Evolutionary conservation across 53 echinoderm and acorn worm genomes (phyloP), one percentile per base, ranked within the genome.

Genomic region (Zoroaster sp.): DNA sequence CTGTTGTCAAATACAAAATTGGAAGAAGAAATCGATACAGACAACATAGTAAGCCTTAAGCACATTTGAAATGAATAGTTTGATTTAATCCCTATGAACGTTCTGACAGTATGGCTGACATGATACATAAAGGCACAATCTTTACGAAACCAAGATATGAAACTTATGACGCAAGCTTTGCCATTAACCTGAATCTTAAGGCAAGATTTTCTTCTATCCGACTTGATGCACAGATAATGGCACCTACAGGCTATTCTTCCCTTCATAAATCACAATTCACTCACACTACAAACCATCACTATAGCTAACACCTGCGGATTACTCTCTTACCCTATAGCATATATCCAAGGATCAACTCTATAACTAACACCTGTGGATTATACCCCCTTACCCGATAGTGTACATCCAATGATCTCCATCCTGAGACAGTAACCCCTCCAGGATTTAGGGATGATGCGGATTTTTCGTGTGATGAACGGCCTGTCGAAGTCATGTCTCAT

Each of bases 391-490:
- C 96, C 96, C 12, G 55, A 81, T 0, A 94, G 90, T 18, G 45
- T 69, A 54, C 96, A 96, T 44, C 96, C 96, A 8, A 96, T 40
- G 15, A 96, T 76, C 73, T 96, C 96, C 49, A 96, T 51, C 42
- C 96, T 52, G 14, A 96, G 66, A 55, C 94, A 96, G 86, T 89
- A 90, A 5, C 90, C 90, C 23, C 94, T 45, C 75, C 71, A 74
- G 34, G 93, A 91, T 25, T 68, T 42, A 2, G 96, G 94, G 40
- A 92, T 92, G 11, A 96, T 78, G 13, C 94, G 93, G 20, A 96
- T 72, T 2, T 52, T 90, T 28, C 87, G 45, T 0, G 96, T 95
- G 87, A 96, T 92, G 71, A 96, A 92, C 7, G 96, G 96, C n/a
- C 96, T 73, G 67, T 96, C 96, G 21, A 96, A 88, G 11, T 89